phyloP scores from a whole-genome alignment of 1,140 invertebrate genomes.

The Melanaphis sacchari region DNA sequence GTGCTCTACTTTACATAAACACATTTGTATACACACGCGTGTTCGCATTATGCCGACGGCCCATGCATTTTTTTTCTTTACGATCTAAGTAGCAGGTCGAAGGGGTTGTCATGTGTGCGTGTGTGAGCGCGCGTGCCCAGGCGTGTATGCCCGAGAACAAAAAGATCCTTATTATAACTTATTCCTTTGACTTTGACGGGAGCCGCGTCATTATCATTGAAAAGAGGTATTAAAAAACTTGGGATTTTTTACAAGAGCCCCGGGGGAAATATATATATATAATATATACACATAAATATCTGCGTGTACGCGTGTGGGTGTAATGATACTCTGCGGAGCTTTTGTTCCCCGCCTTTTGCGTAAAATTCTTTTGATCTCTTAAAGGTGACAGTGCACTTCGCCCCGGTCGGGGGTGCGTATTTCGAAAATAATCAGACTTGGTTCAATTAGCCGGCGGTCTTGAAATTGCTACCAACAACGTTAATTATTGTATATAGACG shows the following conservation, averaged over 20 bases:
- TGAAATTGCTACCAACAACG: slow-evolving; percentile 47
- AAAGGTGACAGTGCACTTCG: slow-evolving; percentile 54
- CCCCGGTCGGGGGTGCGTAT: neutral
- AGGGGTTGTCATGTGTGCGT: slow-evolving; percentile 19
- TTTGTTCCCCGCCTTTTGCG: slow-evolving; percentile 38
- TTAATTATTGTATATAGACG: slow-evolving; percentile 46
- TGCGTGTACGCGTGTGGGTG: neutral
- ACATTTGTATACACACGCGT: neutral
- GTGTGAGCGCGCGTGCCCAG: neutral
- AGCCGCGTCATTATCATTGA: slow-evolving; percentile 52
- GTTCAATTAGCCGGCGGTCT: slow-evolving; percentile 54
- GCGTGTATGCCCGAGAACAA: slow-evolving; percentile 17
- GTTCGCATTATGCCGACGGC: neutral
- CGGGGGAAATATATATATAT: neutral
- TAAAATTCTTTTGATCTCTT: slow-evolving; percentile 40
- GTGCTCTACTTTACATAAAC: slow-evolving; percentile 37
- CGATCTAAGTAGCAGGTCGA: slow-evolving; percentile 29
- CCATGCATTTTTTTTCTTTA: slow-evolving; percentile 13
- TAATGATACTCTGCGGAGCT: slow-evolving; percentile 37
- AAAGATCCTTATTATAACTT: slow-evolving; percentile 54
- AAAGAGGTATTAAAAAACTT: slow-evolving; percentile 57
- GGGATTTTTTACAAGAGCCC: slow-evolving; percentile 48
- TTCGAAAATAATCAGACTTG: slow-evolving; percentile 56
- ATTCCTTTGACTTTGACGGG: slow-evolving; percentile 55
- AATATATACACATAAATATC: neutral